Conservation (phyloP, 2,113 vertebrate genomes). For the Tretioscincus oriximinensis region DNA sequence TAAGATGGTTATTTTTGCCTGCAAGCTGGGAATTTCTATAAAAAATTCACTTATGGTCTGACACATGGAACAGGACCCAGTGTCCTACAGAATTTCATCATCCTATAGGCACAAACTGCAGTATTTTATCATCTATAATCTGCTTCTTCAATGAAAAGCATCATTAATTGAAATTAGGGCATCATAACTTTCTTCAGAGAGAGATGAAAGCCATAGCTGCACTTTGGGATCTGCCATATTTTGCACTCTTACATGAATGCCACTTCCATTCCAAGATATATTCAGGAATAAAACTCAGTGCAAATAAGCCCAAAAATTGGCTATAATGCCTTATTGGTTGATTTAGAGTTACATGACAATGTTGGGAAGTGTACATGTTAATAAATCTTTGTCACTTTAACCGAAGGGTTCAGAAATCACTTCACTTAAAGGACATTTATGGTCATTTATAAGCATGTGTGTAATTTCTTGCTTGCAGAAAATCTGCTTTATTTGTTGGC, state of each 20-base stretch:
- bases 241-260: too few relatives aligned
- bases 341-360: conserved; percentile 70
- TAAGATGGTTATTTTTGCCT: conserved; percentile 55
- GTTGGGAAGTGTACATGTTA: conserved; percentile 69
- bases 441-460: conserved; percentile 47
- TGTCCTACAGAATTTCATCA: conserved; percentile 48
- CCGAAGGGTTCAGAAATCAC: conserved; percentile 66
- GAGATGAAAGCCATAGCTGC: conserved; percentile 4
- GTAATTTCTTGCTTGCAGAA: conserved; percentile 59
- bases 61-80: conserved; percentile 28
- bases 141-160: conserved; percentile 52
- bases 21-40: conserved; percentile 51
- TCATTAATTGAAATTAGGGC: conserved; percentile 63
- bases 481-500: conserved; percentile 34
- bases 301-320: neutral
- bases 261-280: too few relatives aligned
- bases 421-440: conserved; percentile 63
- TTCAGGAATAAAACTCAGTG: too few relatives aligned
- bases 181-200: conserved; percentile 50
- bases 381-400: conserved; percentile 63
- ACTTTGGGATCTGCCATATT: too few relatives aligned
- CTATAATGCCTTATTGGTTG: conserved; percentile 55
- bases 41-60: conserved; percentile 54
- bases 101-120: conserved; percentile 48
- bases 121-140: conserved; percentile 42